Evolutionary conservation across 2,797 vertebrate species (phyloP), one percentile per base, ranked within the genome.

Genomic region (Neopelma chrysocephalum): DNA sequence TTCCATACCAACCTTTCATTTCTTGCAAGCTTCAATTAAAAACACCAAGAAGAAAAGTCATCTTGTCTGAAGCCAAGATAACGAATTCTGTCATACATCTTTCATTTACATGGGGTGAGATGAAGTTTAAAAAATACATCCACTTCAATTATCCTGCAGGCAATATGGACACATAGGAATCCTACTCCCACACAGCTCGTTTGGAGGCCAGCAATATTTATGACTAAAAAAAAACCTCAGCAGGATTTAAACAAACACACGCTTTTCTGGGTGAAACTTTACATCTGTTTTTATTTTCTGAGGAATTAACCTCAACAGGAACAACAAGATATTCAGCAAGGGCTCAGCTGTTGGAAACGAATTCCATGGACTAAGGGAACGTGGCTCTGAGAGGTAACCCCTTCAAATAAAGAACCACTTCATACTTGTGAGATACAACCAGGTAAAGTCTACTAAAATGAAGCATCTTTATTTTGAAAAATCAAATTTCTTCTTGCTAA

Each of bases 191-290:
- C 71, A 53, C 73, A 93, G 65, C 77, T 77, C 86, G 21, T 90
- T 96, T 85, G 32, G 10, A 89, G 92, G 78, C 84, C 71, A 91
- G 75, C 75, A 90, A 71, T 90, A 89, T 87, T 94, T 92, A 77
- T 80, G 40, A 79, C 47, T 85, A 6, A 51, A 51, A 22, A 48
- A 90, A 92, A 90, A 69, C 6, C 23, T 48, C 34, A 76, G 70
- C 78, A 78, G 87, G 65, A 94, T 82, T 95, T 82, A 91, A 94
- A 93, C 60, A 94, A 92, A 82, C 45, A 76, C 27, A 50, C 1
- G 1, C 21, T 80, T 92, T 87, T 82, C 58, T 79, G 58, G 57
- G 71, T 93, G 81, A 89, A 87, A 92, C 16, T 64, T 87, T 31
- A 69, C 17, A 4, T 79, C 54, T 94, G 54, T 91, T 91, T 91